Evolutionary conservation across 2,888 invertebrate species (phyloP).

Genomic region (Drosophila flavopinicola): DNA sequence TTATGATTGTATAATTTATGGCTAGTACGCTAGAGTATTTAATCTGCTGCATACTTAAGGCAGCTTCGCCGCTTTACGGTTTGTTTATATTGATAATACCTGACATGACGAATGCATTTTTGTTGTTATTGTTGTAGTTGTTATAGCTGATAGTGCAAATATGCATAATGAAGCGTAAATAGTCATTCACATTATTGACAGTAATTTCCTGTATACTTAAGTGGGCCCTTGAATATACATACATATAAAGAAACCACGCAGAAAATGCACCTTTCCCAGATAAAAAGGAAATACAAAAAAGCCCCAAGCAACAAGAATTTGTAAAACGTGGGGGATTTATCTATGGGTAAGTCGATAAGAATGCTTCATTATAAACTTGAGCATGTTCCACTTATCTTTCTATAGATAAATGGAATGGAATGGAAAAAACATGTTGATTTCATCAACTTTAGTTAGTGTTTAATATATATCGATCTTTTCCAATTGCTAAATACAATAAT

Average conservation of each 20-base stretch:
- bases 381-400: background rate
- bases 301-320: background rate
- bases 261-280: background rate
- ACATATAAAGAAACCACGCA: background rate
- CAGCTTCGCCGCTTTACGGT: background rate
- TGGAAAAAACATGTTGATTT: background rate
- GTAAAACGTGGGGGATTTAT: background rate
- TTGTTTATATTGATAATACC: conserved; percentile 35
- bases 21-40: conserved; percentile 29
- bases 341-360: conserved; percentile 10
- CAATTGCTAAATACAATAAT: conserved; percentile 70
- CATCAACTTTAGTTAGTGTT: conserved; percentile 56
- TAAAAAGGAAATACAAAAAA: conserved; percentile 3
- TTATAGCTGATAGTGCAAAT: conserved; percentile 64
- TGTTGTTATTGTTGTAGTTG: conserved; percentile 29
- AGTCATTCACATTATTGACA: conserved; percentile 22
- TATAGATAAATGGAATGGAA: background rate
- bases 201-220: conserved; percentile 43
- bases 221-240: conserved; percentile 8
- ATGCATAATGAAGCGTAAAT: conserved; percentile 56
- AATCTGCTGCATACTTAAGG: background rate
- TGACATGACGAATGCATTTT: conserved; percentile 47
- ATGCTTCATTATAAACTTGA: background rate
- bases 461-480: conserved; percentile 66
- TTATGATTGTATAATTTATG: no score